A percentile compares a stretch with the other conserved stretches of the same genome.
Evolutionary conservation across 2,888 invertebrate genomes (phyloP).

Genomic region (Tupiocoris notatus): DNA sequence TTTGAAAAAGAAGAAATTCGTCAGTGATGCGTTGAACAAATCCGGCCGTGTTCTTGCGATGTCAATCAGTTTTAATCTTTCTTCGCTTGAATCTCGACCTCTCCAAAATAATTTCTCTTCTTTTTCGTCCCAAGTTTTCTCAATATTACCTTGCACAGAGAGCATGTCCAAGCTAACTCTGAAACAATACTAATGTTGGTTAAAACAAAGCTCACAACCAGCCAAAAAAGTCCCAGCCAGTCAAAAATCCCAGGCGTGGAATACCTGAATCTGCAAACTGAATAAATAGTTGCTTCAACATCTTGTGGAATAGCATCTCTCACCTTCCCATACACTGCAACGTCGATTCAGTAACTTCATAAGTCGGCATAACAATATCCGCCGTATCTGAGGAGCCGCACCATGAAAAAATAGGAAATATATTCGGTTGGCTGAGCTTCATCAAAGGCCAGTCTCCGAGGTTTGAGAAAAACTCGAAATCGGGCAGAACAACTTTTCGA

Average conservation of each 20-base stretch:
- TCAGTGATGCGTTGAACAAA: constrained; percentile 85
- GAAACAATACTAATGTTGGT: too few species aligned
- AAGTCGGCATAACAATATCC: constrained; percentile 93
- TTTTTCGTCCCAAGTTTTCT: constrained; percentile 71
- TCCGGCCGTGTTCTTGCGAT: constrained; percentile 73
- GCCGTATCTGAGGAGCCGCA: constrained; percentile 82
- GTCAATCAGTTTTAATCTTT: constrained; percentile 77
- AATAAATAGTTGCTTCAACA: not conserved
- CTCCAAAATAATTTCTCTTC: constrained; percentile 81
- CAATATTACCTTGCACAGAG: constrained; percentile 80
- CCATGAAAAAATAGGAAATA: constrained; percentile 90
- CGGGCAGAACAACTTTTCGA: constrained; percentile 77
- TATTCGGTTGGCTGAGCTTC: constrained; percentile 57
- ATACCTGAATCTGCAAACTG: not conserved
- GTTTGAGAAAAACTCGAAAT: constrained; percentile 87
- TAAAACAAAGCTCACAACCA: too few species aligned
- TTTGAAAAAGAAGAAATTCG: constrained; percentile 93
- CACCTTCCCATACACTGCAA: constrained; percentile 92
- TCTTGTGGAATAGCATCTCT: constrained; percentile 27
- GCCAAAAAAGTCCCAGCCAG: too few species aligned
- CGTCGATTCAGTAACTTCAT: constrained; percentile 89
- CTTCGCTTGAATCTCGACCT: constrained; percentile 85
- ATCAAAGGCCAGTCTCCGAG: constrained; percentile 94
- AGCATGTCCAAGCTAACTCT: constrained; percentile 87
- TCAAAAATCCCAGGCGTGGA: too few species aligned